Conservation (phyloP, 1,140 invertebrate species). For the Myzus persicae region DNA sequence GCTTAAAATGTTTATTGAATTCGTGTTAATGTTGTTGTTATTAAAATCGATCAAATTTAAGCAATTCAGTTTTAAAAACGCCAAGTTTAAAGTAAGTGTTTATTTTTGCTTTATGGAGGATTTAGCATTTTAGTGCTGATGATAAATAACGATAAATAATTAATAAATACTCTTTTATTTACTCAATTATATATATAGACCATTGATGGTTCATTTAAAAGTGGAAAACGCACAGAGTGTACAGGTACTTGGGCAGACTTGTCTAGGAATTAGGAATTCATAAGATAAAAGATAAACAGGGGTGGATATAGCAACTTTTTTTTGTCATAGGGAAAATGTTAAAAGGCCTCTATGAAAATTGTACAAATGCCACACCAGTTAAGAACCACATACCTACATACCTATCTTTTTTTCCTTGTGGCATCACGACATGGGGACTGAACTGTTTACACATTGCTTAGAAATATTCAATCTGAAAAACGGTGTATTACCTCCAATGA, state of each 20-base stretch:
- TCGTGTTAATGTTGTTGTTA: not conserved
- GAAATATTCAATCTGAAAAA: too few relatives aligned
- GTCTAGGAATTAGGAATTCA: too few relatives aligned
- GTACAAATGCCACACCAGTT: too few relatives aligned
- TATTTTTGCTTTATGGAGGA: not conserved
- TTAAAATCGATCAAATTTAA: slow-evolving; percentile 32
- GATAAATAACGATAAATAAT: not conserved
- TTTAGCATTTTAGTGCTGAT: not conserved
- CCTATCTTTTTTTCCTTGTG: too few relatives aligned
- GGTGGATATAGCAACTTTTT: too few relatives aligned
- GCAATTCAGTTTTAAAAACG: slow-evolving; percentile 29
- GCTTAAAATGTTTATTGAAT: not conserved
- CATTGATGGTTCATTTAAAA: not conserved
- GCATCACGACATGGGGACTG: too few relatives aligned
- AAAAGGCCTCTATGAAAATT: too few relatives aligned
- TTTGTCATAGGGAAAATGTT: too few relatives aligned
- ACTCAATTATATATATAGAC: not conserved
- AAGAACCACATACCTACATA: too few relatives aligned
- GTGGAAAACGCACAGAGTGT: not conserved
- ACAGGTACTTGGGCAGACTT: not conserved
- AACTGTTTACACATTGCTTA: too few relatives aligned
- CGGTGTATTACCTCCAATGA: too few relatives aligned
- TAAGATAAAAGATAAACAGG: too few relatives aligned
- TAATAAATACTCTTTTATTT: not conserved
- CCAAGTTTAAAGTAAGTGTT: slow-evolving; percentile 24